Conservation (phyloP, 1,140 invertebrate genomes). For the Trichogramma pretiosum region DNA sequence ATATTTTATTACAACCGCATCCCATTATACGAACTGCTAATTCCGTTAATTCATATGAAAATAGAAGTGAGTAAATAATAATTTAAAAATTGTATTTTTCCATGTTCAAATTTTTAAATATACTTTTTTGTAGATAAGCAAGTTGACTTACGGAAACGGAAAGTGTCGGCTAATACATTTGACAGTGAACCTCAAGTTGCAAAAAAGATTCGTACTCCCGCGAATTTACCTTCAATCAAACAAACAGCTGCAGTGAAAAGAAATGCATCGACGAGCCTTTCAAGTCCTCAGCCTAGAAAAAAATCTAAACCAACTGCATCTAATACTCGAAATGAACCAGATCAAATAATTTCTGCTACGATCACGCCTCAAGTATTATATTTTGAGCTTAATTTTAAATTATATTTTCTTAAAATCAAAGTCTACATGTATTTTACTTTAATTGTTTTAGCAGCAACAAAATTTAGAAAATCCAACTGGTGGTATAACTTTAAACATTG, state of each 20-base stretch:
- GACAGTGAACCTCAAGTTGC: too few species aligned
- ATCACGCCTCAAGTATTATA: constrained; percentile 27
- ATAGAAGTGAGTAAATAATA: constrained; percentile 4
- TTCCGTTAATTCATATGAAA: constrained; percentile 4
- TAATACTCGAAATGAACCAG: constrained; percentile 30
- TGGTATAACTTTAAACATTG: constrained; percentile 45
- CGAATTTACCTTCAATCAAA: too few species aligned
- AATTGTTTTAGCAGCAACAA: constrained; percentile 14
- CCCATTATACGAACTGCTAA: constrained; percentile 45
- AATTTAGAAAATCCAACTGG: constrained; percentile 28
- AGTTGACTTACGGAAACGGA: too few species aligned
- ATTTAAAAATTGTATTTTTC: not conserved
- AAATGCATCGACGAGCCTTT: constrained; percentile 45
- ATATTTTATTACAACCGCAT: constrained; percentile 51
- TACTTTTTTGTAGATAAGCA: too few species aligned
- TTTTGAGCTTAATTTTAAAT: not conserved
- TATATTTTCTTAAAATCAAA: too few species aligned
- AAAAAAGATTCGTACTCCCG: too few species aligned
- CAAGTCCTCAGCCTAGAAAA: constrained; percentile 2
- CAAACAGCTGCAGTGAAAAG: constrained; percentile 25
- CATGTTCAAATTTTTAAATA: constrained; percentile 7
- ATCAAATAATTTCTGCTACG: constrained; percentile 27
- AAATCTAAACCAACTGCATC: constrained; percentile 4
- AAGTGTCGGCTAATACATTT: too few species aligned
- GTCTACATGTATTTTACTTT: not conserved